A percentile compares a stretch with the other conserved stretches of the same genome.
These are phyloP conservation scores for Drosophila parabipectinata DNA, from an alignment of 1,140 invertebrate species.

Conservation along the genomic window DNA sequence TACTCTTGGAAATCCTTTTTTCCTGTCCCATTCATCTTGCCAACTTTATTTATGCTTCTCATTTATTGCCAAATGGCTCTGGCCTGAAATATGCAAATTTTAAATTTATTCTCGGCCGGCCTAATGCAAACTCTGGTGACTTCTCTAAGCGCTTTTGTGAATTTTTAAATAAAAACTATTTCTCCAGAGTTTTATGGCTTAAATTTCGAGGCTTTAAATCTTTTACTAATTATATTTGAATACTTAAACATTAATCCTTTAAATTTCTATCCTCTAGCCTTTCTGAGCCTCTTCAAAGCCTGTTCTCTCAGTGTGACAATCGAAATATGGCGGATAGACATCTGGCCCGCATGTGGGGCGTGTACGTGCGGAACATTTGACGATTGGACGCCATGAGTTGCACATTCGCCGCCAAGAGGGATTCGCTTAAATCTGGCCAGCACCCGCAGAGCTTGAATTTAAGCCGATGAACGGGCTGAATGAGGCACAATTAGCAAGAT, in stretches of 20 bases:
- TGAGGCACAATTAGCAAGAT: constrained; percentile 45
- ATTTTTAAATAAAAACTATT: background rate
- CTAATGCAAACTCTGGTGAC: background rate
- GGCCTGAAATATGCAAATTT: background rate
- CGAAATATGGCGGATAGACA: constrained; percentile 29
- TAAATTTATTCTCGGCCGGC: background rate
- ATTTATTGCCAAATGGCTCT: constrained; percentile 5
- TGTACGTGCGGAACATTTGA: constrained; percentile 60
- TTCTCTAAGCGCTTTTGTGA: background rate
- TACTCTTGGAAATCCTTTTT: constrained; percentile 1
- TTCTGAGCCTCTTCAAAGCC: background rate
- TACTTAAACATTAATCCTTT: no score
- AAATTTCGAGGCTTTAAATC: background rate
- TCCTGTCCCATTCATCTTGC: constrained; percentile 1
- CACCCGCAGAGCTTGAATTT: constrained; percentile 22
- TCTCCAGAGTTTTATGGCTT: background rate
- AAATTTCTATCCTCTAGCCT: no score
- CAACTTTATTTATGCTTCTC: constrained; percentile 1
- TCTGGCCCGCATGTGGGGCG: constrained; percentile 48
- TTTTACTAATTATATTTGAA: no score
- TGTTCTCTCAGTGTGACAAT: constrained; percentile 32
- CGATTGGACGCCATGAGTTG: constrained; percentile 61
- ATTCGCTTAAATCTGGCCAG: constrained; percentile 48
- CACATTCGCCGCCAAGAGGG: constrained; percentile 40
- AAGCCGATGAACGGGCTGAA: constrained; percentile 43